A percentile compares a stretch with the other conserved stretches of the same genome.
Evolutionary conservation across 2,797 vertebrate genomes (phyloP).

Genomic region (Characodon lateralis): DNA sequence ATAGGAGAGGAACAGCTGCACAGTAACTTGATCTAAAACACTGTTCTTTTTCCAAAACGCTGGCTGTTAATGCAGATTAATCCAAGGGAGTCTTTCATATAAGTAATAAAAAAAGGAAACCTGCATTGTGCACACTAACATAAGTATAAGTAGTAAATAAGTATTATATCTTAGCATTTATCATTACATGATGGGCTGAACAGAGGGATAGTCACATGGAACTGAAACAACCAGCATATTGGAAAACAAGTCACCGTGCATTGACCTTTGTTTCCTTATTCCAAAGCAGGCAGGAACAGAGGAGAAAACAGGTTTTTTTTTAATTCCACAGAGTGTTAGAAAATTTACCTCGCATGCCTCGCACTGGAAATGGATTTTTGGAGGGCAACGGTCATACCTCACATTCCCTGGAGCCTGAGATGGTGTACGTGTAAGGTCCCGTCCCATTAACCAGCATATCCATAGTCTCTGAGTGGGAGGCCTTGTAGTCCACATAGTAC

Average conservation of each 20-base stretch:
- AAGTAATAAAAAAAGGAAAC: constrained; percentile 54
- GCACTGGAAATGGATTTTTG: constrained; percentile 95
- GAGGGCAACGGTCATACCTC: constrained; percentile 98
- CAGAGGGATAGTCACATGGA: constrained; percentile 63
- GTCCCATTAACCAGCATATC: constrained; percentile 98
- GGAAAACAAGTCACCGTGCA: constrained; percentile 76
- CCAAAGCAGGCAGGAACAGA: constrained; percentile 64
- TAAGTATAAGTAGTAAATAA: constrained; percentile 16
- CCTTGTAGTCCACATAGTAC: constrained; percentile 99
- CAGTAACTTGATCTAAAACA: constrained; percentile 67
- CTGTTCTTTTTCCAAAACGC: constrained; percentile 46
- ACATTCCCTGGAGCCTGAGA: constrained; percentile 98
- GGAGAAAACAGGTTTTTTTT: constrained; percentile 43
- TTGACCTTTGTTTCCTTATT: constrained; percentile 73
- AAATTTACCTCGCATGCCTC: constrained; percentile 97
- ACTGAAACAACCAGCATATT: constrained; percentile 55
- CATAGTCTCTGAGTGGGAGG: constrained; percentile 97
- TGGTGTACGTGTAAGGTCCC: constrained; percentile 97
- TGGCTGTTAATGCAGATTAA: constrained; percentile 57
- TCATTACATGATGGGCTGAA: constrained; percentile 54
- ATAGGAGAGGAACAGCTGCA: constrained; percentile 76
- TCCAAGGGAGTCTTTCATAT: constrained; percentile 52
- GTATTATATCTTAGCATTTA: constrained; percentile 55
- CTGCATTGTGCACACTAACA: constrained; percentile 38
- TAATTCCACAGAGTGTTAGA: constrained; percentile 63